Base-by-base conservation (phyloP, 2,888 invertebrate genomes). In the Cryptocheilus praepositus region DNA sequence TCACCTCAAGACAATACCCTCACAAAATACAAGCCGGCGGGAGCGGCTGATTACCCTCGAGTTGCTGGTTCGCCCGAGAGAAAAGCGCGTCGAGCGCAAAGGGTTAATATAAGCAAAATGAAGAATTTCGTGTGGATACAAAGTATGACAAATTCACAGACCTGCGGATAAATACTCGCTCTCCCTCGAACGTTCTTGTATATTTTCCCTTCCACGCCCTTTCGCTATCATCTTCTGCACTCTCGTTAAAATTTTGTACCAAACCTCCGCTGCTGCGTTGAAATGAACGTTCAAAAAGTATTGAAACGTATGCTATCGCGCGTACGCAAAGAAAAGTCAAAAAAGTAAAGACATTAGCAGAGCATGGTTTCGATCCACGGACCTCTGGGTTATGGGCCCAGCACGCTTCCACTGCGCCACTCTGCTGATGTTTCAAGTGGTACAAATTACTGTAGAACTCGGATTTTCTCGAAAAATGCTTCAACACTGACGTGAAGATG, bases 351-450 rank as follows among this genome's bases (percentile, higher is more conserved):
- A 52, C 55, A 64, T 59, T 82, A 83, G 85, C 84, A 84, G 85
- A 85, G 81, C 85, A 80, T 85, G 83, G 83, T 85, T 85, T 85
- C 85, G 85, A 85, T 85, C 85, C 83, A 85, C 84, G 85, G 85
- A 83, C 85, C 85, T 85, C 83, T 86, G 85, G 85, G 84, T 86
- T 85, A 85, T 86, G 85, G 85, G 84, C 85, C 85, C 85, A 86
- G 83, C 85, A 86, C 85, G 85, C 85, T 86, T 85, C 85, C 85
- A 84, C 86, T 85, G 85, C 86, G 86, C 85, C 86, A 85, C 86
- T 85, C 85, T 84, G 84, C 84, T 84, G 36, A 15, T n/a, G 21
- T 18, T 36, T 19, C 5, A 52, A 19, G 22, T 52, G 5, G 19
- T 13, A 13, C 19, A 52, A 5, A 25, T 25, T 25, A 5, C 5